Conservation (phyloP, 2,888 invertebrate species). For the Mythimna lalbum region DNA sequence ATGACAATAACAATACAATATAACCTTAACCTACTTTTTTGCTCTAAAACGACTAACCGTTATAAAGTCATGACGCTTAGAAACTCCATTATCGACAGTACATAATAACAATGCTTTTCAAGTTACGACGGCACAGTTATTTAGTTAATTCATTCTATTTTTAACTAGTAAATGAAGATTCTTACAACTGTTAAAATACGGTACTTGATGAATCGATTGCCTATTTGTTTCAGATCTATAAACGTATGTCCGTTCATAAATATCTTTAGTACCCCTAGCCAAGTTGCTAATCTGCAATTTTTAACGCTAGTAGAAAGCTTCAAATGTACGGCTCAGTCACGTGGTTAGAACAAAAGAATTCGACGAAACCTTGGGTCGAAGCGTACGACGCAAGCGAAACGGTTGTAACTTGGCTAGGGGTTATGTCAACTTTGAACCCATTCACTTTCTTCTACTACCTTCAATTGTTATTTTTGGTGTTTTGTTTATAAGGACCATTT, state of each 20-base stretch:
- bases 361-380: no score
- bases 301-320: no score
- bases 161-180: background rate
- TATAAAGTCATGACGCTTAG: conserved; percentile 18
- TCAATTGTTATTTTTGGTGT: no score
- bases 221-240: background rate
- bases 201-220: background rate
- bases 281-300: no score
- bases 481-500: no score
- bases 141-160: conserved; percentile 22
- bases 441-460: no score
- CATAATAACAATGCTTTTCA: conserved; percentile 15
- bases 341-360: no score
- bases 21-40: conserved; percentile 22
- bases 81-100: conserved; percentile 5
- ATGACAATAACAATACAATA: background rate
- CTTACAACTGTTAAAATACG: conserved; percentile 23
- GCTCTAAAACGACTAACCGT: conserved; percentile 26
- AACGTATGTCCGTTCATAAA: background rate
- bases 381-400: no score
- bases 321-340: no score
- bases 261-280: no score
- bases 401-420: no score
- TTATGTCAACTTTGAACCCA: no score
- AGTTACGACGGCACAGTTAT: background rate